Base-by-base conservation (phyloP, 2,113 vertebrate species). In the Phalacrocorax brasilianus region DNA sequence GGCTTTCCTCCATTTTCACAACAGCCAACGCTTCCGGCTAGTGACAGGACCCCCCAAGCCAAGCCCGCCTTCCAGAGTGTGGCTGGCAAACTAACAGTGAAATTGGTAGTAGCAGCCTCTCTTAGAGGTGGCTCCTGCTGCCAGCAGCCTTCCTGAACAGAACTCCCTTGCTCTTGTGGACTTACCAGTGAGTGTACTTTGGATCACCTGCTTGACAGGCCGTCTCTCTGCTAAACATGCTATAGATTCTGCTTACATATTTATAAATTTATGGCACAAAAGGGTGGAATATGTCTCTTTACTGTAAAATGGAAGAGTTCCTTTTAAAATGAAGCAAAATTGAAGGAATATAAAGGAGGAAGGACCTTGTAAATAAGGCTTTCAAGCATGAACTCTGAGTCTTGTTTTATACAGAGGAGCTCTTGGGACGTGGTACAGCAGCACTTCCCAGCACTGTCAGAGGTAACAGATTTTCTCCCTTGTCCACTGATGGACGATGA, bases 401-500 rank as follows among this genome's bases (percentile, higher is more conserved):
- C 71, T 67, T 45, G 5, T 55, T 67, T 67, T 38, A 24, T 8
- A 26, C 30, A 71, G 38, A 77, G 47, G 32, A 77, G n/a, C 49
- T 61, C 52, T 23, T 73, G 71, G 30, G 52, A 30, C 24, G 15
- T 23, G 35, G n/a, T 33, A n/a, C 0, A 0, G 62, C 50, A 4
- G 1, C 33, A 9, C 11, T 28, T 80, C 14, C 35, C 49, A 52
- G 84, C 63, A 49, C 73, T 38, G 0, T 30, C 23, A 24, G 35
- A 79, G 30, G 73, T 28, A 67, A 33, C 0, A 0, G 16, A 27
- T 78, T 88, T 71, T 90, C 32, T 88, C 58, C 26, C 32, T 33
- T 40, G n/a, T n/a, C 58, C 71, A 61, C 32, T 0, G 0, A 11
- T 22, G 53, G 62, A 50, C 35, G 22, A 17, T 5, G 52, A 82